These are phyloP conservation scores for Mormyrus hasselquistii DNA, from an alignment of 2,797 vertebrate species.

Conservation along the genomic window DNA sequence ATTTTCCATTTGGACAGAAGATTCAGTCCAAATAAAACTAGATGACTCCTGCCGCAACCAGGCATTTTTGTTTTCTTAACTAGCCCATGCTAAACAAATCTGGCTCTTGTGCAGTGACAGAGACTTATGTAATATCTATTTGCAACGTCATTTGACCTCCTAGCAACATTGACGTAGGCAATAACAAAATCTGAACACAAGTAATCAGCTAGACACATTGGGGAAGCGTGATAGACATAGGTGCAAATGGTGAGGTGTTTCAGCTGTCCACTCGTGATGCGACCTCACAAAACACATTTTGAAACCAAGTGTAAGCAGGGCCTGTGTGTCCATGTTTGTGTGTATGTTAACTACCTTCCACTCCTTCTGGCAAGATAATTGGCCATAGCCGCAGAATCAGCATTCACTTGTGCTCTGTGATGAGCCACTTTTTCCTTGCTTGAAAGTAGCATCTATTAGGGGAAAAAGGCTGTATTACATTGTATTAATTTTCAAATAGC, in stretches of 20 bases:
- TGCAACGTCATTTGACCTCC: background rate
- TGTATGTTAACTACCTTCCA: background rate
- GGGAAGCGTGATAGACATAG: background rate
- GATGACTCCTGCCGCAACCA: background rate
- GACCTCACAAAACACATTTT: background rate
- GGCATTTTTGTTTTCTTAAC: background rate
- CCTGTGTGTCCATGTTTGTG: background rate
- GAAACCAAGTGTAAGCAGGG: background rate
- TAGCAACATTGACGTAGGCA: background rate
- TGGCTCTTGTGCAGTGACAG: background rate
- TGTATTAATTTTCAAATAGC: background rate
- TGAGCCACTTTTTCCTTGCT: background rate
- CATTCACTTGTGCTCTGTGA: background rate
- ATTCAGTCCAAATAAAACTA: background rate
- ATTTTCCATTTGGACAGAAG: background rate
- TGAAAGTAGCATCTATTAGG: background rate
- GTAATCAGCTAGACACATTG: background rate
- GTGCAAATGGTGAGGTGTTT: background rate
- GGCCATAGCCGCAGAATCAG: background rate
- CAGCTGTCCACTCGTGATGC: background rate
- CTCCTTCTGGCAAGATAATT: background rate
- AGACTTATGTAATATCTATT: background rate
- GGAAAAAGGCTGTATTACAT: background rate
- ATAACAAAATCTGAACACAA: background rate
- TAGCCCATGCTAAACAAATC: background rate